Conservation (phyloP, 2,113 vertebrate species). For the Malurus melanocephalus region DNA sequence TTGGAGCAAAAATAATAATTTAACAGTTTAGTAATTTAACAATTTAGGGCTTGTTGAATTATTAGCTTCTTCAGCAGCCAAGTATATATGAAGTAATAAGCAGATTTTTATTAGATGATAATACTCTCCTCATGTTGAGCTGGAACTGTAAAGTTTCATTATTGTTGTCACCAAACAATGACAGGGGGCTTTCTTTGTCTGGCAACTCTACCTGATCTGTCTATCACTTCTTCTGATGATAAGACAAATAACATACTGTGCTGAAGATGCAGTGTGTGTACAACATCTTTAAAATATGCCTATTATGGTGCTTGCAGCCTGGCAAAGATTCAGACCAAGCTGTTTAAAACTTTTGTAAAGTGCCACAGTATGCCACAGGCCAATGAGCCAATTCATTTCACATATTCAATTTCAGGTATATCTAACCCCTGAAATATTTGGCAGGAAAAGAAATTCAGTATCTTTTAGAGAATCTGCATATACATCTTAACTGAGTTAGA, state of each 20-base stretch:
- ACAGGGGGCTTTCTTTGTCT: neutral
- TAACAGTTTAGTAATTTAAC: neutral
- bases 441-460: neutral
- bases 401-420: neutral
- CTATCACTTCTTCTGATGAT: neutral
- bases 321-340: neutral
- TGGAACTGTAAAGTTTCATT: neutral
- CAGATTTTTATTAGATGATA: neutral
- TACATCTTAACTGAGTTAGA: neutral
- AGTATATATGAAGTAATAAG: neutral
- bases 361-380: neutral
- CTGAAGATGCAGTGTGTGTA: neutral
- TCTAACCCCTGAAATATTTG: neutral
- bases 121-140: neutral
- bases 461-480: neutral
- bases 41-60: neutral
- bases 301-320: neutral
- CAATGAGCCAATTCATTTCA: neutral
- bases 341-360: neutral
- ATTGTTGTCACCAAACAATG: neutral
- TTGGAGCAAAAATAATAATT: neutral
- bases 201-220: neutral
- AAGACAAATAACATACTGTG: neutral
- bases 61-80: neutral
- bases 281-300: neutral